Base-by-base conservation (phyloP, 1,140 invertebrate genomes). In the Drosophila arizonae region DNA sequence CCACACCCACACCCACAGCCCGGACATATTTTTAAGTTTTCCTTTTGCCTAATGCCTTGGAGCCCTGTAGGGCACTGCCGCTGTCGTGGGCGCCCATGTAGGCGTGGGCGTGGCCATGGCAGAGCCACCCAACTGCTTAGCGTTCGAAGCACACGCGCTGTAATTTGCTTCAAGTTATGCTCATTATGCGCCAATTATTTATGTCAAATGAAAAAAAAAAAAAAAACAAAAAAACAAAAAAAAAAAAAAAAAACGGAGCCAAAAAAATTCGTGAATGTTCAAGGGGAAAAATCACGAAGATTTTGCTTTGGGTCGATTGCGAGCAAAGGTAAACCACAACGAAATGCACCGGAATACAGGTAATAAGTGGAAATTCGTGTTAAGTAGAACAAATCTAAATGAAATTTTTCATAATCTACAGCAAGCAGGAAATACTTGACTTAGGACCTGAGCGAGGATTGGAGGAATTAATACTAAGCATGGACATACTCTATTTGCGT, bases 171-270 rank as follows among this genome's bases (percentile, higher is more conserved):
- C 76, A 81, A 85, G 77, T 86, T 85, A 75, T 85, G 71, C 81
- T 85, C 81, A 85, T 85, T 85, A 85, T 85, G 81, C 81, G 81
- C 77, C 81, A 85, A 85, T 85, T 85, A 86, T 85, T 85, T 78
- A 85, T 81, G 78, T 81, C 81, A 61, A 73, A 76, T 71, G 60
- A n/a, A n/a, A n/a, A n/a, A n/a, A n/a, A n/a, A n/a, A n/a, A n/a
- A n/a, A n/a, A n/a, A n/a, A n/a, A n/a, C 21, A 24, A 24, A n/a
- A 45, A 45, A 45, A 70, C 28, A 52, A 17, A 45, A 17, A 45
- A 45, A 15, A 43, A 15, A 43, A 45, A 45, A n/a, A n/a, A 6
- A 15, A 6, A 45, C 0, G n/a, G 1, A 24, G 21, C 21, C 21
- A 24, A 24, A n/a, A 45, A 45, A 45, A 2, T 45, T 45, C 33